Conservation (phyloP, 2,113 vertebrate species). For the Pelobates fuscus region DNA sequence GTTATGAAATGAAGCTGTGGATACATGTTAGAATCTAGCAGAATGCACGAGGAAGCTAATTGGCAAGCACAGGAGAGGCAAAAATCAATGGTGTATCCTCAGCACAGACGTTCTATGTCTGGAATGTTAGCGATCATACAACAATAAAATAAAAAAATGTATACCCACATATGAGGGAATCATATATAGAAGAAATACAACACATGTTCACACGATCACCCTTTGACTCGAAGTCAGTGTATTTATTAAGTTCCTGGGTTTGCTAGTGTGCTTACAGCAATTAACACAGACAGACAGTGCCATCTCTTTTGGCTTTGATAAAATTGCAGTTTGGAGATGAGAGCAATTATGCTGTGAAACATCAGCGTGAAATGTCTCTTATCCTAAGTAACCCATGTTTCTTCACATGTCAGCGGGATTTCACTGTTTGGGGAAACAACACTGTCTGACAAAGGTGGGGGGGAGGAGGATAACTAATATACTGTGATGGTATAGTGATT, state of each 20-base stretch:
- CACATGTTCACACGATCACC: too few relatives aligned
- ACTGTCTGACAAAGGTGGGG: constrained; percentile 9
- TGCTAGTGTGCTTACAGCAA: too few relatives aligned
- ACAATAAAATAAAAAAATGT: too few relatives aligned
- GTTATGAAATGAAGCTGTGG: constrained; percentile 31
- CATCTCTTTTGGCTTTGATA: constrained; percentile 3
- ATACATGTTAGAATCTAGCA: background rate
- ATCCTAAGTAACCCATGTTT: constrained; percentile 20
- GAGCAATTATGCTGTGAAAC: constrained; percentile 20
- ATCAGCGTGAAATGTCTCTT: constrained; percentile 26
- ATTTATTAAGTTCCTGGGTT: too few relatives aligned
- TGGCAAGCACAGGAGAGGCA: background rate
- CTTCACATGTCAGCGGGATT: constrained; percentile 19
- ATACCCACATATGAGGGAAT: too few relatives aligned
- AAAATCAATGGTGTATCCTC: background rate
- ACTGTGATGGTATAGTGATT: background rate
- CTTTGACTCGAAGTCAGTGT: too few relatives aligned
- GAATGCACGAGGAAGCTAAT: constrained; percentile 9
- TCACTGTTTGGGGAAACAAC: constrained; percentile 14
- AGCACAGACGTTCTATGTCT: background rate
- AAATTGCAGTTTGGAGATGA: constrained; percentile 9
- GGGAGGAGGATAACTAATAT: constrained; percentile 19
- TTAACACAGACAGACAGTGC: constrained; percentile 20
- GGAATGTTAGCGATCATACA: background rate
- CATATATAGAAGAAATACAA: background rate